phyloP scores from a whole-genome alignment of 2,797 vertebrate genomes.

The Paratrypauchen microcephalus region DNA sequence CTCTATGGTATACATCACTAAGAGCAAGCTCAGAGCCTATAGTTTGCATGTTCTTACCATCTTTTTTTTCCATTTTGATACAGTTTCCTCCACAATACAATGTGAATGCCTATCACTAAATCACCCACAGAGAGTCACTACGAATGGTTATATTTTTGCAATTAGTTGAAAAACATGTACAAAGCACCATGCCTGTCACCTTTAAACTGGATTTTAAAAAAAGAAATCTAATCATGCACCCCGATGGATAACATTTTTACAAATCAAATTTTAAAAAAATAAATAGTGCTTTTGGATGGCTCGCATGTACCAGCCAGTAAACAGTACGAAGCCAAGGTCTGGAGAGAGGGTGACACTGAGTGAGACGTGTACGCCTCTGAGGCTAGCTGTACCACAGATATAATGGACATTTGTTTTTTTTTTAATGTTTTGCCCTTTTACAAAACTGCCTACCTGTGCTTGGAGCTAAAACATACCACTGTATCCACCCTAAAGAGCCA shows the following conservation, averaged over 20 bases:
- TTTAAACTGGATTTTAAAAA: neutral
- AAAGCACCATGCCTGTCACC: neutral
- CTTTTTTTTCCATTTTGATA: neutral
- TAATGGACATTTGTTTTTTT: neutral
- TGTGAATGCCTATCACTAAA: neutral
- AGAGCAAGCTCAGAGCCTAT: too few species aligned
- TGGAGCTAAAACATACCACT: neutral
- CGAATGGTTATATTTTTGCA: neutral
- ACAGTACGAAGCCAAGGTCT: neutral
- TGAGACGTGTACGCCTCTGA: neutral
- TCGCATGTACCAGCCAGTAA: neutral
- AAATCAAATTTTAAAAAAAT: neutral
- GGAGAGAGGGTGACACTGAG: neutral
- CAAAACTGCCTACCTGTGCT: neutral
- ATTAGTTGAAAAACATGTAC: conserved; percentile 1
- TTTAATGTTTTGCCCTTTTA: neutral
- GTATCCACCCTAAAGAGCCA: neutral
- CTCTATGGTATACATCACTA: too few species aligned
- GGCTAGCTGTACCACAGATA: too few species aligned
- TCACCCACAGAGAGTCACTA: neutral
- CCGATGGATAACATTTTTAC: too few species aligned
- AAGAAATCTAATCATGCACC: neutral
- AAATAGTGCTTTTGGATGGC: neutral
- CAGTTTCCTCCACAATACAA: neutral
- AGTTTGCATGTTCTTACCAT: neutral